Percentiles rank a stretch among this genome's conserved stretches.
Evolutionary conservation across 2,113 vertebrate genomes (phyloP).

Genomic region (Myocastor coypus): DNA sequence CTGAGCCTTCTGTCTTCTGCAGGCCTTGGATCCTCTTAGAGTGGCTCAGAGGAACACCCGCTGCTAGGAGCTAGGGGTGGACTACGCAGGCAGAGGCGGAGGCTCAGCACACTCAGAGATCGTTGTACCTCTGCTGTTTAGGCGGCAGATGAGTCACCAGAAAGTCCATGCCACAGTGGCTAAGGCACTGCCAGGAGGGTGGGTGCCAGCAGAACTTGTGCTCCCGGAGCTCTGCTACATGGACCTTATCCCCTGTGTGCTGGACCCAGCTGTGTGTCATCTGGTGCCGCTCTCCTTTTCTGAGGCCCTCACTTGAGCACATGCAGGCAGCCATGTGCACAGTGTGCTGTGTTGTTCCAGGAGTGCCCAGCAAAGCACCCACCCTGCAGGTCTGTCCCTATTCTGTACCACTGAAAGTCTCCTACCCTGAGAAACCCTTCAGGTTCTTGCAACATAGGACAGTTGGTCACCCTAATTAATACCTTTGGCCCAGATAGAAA

Average conservation of each 20-base stretch:
- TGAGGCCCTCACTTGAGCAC: not conserved
- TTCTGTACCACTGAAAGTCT: not conserved
- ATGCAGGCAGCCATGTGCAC: rapidly evolving
- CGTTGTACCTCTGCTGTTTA: not conserved
- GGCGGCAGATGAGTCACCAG: not conserved
- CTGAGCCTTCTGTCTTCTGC: not conserved
- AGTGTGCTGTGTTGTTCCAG: rapidly evolving
- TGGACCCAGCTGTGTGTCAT: not conserved
- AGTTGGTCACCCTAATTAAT: not conserved
- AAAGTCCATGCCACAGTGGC: not conserved
- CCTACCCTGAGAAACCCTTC: not conserved
- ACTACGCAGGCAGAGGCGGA: not conserved
- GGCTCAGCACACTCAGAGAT: not conserved
- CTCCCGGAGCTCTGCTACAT: not conserved
- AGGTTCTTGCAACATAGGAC: not conserved
- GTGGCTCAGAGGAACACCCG: not conserved
- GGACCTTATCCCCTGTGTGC: not conserved
- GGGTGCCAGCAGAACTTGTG: rapidly evolving
- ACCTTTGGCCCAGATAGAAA: not conserved
- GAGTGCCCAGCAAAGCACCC: not conserved
- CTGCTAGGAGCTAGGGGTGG: not conserved
- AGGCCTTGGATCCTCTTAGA: rapidly evolving
- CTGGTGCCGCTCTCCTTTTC: not conserved
- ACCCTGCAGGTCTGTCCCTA: not conserved
- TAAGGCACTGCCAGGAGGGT: rapidly evolving